Conservation (phyloP, 2,888 invertebrate species). For the Lepidonotus clava region DNA sequence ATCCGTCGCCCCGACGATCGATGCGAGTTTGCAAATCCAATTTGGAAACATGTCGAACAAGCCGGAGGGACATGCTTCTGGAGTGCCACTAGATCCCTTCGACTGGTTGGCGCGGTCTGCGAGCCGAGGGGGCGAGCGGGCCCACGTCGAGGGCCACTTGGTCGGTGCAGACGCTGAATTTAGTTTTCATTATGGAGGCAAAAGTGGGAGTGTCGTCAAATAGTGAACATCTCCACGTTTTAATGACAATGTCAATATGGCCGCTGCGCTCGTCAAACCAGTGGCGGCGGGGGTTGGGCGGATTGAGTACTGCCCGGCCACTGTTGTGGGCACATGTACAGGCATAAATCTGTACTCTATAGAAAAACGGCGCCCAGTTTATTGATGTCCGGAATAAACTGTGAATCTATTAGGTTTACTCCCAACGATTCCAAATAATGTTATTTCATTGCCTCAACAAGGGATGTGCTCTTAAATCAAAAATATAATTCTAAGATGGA, state of each 20-base stretch:
- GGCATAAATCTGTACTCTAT: constrained; percentile 38
- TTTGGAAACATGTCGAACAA: constrained; percentile 51
- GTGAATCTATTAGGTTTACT: too few relatives aligned
- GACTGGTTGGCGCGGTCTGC: neutral
- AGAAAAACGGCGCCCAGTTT: neutral
- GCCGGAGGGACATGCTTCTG: constrained; percentile 22
- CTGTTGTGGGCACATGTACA: neutral
- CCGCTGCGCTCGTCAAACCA: neutral
- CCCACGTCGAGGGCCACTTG: neutral
- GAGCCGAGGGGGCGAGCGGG: neutral
- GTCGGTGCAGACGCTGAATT: neutral
- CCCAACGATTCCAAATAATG: too few relatives aligned
- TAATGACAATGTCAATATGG: constrained; percentile 25
- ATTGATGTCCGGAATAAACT: too few relatives aligned
- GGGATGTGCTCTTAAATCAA: too few relatives aligned
- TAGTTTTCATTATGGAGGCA: constrained; percentile 45
- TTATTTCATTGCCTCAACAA: too few relatives aligned
- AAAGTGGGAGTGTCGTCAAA: constrained; percentile 18
- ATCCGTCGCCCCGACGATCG: constrained; percentile 1
- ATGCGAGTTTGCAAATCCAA: constrained; percentile 44
- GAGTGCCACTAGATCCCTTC: constrained; percentile 27
- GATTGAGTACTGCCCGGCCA: neutral
- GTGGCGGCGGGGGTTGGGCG: neutral
- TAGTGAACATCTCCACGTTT: constrained; percentile 1
- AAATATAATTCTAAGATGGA: too few relatives aligned